Evolutionary conservation across 1,140 invertebrate species (phyloP).

Genomic region (Cydia pomonella): DNA sequence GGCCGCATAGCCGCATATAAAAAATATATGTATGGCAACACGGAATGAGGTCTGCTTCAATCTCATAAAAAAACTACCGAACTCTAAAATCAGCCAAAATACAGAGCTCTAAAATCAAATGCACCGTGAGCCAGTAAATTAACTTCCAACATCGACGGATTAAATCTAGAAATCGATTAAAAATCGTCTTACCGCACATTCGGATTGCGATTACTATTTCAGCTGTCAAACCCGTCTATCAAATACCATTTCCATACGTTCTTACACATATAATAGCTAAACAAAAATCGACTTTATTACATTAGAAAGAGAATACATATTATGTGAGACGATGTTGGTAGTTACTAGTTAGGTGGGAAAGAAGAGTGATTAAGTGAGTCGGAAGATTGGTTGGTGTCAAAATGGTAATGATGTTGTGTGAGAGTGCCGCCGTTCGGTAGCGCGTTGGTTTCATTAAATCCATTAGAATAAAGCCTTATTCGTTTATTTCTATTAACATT

Average conservation of each 20-base stretch:
- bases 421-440: slow-evolving; percentile 15
- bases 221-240: slow-evolving; percentile 18
- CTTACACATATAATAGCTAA: neutral
- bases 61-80: too few relatives aligned
- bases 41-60: too few relatives aligned
- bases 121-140: slow-evolving; percentile 18
- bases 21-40: too few relatives aligned
- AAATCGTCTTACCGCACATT: slow-evolving; percentile 5
- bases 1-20: too few relatives aligned
- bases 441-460: slow-evolving; percentile 14
- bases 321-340: neutral
- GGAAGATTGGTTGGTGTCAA: slow-evolving; percentile 21
- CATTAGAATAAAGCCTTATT: slow-evolving; percentile 12
- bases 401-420: slow-evolving; percentile 21
- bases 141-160: slow-evolving; percentile 16
- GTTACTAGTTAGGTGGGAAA: slow-evolving; percentile 5
- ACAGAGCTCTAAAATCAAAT: neutral
- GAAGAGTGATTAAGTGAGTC: slow-evolving; percentile 11
- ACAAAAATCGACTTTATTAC: neutral
- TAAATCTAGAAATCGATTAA: slow-evolving; percentile 22
- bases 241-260: slow-evolving; percentile 3
- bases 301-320: neutral
- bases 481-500: neutral
- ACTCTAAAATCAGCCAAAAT: neutral
- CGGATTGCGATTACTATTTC: slow-evolving; percentile 21